phyloP scores from a whole-genome alignment of 2,888 invertebrate genomes.

The Furcula furcula region DNA sequence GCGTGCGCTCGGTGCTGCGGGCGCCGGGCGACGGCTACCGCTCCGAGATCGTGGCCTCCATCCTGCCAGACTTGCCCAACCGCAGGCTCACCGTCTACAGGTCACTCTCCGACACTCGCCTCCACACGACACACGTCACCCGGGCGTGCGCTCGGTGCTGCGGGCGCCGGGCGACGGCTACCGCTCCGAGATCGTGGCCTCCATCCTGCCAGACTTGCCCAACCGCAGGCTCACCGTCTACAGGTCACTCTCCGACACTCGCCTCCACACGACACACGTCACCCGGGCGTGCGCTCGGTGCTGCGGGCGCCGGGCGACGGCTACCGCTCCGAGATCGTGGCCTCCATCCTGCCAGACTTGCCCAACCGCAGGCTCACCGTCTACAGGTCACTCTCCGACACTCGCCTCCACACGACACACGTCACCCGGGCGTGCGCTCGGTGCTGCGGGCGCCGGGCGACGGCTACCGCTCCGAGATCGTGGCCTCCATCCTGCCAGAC shows the following conservation, averaged over 20 bases:
- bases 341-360: slow-evolving; percentile 84
- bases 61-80: slow-evolving; percentile 85
- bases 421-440: not conserved
- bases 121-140: too few species aligned
- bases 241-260: slow-evolving; percentile 45
- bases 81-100: slow-evolving; percentile 63
- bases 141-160: not conserved
- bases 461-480: too few species aligned
- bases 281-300: not conserved
- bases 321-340: slow-evolving; percentile 79
- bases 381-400: slow-evolving; percentile 48
- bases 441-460: not conserved
- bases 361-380: slow-evolving; percentile 73
- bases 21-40: slow-evolving; percentile 11
- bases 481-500: too few species aligned
- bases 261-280: too few species aligned
- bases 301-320: slow-evolving; percentile 10
- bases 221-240: slow-evolving; percentile 65
- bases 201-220: slow-evolving; percentile 85
- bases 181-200: slow-evolving; percentile 80
- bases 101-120: too few species aligned
- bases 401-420: too few species aligned
- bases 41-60: slow-evolving; percentile 82
- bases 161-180: slow-evolving; percentile 11
- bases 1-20: not conserved